Evolutionary conservation across 2,113 vertebrate genomes (phyloP), one percentile per base, ranked within the genome.

Genomic region (Athene noctua): DNA sequence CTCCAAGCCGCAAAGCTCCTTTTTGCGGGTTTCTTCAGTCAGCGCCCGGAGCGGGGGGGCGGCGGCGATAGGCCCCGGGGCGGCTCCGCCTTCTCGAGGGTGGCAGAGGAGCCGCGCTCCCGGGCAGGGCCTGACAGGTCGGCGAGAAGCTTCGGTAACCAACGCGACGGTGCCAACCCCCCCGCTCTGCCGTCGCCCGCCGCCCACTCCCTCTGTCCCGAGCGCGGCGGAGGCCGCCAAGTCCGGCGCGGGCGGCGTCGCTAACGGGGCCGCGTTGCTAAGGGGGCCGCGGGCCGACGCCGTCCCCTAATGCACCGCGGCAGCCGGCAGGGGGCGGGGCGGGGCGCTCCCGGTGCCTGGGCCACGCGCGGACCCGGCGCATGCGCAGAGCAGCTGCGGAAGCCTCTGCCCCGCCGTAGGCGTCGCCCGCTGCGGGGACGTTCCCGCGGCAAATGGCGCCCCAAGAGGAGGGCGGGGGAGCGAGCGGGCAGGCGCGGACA

Each of bases 361-460:
- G 13, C 2, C 5, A 23, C 6, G 4, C 4, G 18, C 9, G 4
- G 20, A 3, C 1, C 5, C 2, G 0, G 23, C 47, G 65, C 78
- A 46, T 54, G 86, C 75, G 80, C 74, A 61, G 5, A 59, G 47
- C n/a, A 1, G 27, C 40, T 1, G 26, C 18, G 12, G 59, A 36
- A 5, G 83, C 26, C 27, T 9, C 13, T 3, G 19, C 29, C 20
- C 21, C 14, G 1, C 3, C 2, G 30, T 6, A 32, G 38, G 73
- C 14, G 36, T 15, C 0, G 21, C 8, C 1, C 1, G 6, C 47
- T 1, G 11, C 15, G n/a, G 46, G 62, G 30, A 3, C 0, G 30
- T 1, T 12, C 1, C 4, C 5, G 26, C 8, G 5, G 44, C 1
- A 23, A n/a, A 54, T 11, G 49, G 61, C 36, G 23, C 40, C 6